Conservation (phyloP, 2,888 invertebrate genomes). For the Epinotia ramella region DNA sequence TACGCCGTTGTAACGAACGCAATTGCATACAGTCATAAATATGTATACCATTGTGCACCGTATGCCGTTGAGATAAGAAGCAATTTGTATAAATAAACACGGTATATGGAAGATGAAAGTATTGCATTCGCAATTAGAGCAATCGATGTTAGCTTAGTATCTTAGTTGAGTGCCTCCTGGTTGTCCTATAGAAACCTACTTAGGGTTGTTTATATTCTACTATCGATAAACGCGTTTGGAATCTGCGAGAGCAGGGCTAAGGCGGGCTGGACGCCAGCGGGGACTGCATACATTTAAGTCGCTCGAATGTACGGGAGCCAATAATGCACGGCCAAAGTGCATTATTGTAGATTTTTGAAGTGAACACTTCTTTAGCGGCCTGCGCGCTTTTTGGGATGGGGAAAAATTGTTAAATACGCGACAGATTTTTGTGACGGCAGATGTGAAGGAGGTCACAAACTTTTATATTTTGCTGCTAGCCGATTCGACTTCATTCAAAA, state of each 20-base stretch:
- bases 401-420: no score
- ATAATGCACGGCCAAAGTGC: no score
- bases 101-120: background rate
- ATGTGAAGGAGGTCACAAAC: no score
- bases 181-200: background rate
- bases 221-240: background rate
- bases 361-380: no score
- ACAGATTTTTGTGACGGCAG: no score
- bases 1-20: background rate
- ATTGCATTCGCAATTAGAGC: slow-evolving; percentile 4
- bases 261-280: no score
- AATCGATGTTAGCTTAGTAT: background rate
- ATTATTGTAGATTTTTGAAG: no score
- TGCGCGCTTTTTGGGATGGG: no score
- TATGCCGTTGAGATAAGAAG: background rate
- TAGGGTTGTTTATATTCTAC: background rate
- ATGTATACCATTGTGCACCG: background rate
- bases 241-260: background rate
- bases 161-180: background rate
- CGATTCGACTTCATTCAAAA: no score
- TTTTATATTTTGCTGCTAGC: no score
- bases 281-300: no score
- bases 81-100: background rate
- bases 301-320: no score
- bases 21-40: background rate